Evolutionary conservation across 2,888 invertebrate genomes (phyloP), one percentile per base, ranked within the genome.

Genomic region (Galeruca laticollis): DNA sequence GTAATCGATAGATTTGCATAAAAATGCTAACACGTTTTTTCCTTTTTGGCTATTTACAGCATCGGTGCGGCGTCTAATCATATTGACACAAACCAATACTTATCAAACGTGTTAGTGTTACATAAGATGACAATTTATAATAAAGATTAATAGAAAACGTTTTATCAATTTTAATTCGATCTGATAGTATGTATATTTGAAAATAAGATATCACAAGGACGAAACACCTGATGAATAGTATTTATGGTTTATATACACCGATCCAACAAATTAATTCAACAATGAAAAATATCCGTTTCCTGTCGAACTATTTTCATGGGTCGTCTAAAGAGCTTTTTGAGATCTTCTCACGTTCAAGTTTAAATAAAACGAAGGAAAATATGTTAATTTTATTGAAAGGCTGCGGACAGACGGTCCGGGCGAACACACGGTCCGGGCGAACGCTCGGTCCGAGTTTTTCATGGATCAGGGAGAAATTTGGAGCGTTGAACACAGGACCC

Each of bases 1-100:
- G 60, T 61, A 70, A 71, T 72, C 69, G 72, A 57, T 69, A 65
- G 60, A 75, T 75, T 75, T 73, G 64, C 71, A 75, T 75, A 73
- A 73, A 74, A 72, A 72, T 75, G 72, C 64, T 31, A 26, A 54
- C 54, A 47, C 49, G 61, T 69, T 52, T 57, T 26, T 56, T 56
- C 43, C 57, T 52, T 62, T 52, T 21, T 43, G 54, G 54, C 31
- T 63, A 43, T 20, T 63, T 31, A 56, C 43, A 56, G 52, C 13
- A 15, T 47, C 47, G 18, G 47, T 6, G 18, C 47, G 47, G 47
- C 15, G 10, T 47, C 47, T 47, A 47, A 47, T 47, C 47, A 15
- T 47, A 47, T 47, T 47, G 47, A 47, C 47, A 18, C 47, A 47
- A 47, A 13, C 9, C 37, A 37, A 37, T 37, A 47, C 18, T 47